phyloP scores from a whole-genome alignment of 1,140 invertebrate species.

The Teleogryllus occipitalis region DNA sequence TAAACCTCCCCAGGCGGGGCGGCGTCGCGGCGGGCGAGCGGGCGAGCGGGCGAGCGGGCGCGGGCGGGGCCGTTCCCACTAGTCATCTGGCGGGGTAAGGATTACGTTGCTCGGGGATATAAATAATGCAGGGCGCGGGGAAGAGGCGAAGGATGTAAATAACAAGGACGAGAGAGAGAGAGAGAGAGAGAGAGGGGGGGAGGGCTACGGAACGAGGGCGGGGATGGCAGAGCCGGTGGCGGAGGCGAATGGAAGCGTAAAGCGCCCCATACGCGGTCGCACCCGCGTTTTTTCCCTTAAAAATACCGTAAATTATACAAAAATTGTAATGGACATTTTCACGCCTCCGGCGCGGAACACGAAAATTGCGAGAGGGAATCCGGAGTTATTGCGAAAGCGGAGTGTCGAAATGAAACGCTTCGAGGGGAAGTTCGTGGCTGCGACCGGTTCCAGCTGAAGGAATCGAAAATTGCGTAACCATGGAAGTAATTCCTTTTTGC shows the following conservation, averaged over 20 bases:
- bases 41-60: too few relatives aligned
- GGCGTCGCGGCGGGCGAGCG: too few relatives aligned
- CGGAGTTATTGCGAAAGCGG: neutral
- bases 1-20: neutral
- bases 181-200: neutral
- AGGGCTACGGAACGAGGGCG: too few relatives aligned
- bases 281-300: neutral
- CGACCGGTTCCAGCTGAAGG: neutral
- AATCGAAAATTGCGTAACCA: too few relatives aligned
- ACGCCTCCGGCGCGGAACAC: neutral
- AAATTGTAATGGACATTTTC: neutral
- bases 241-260: neutral
- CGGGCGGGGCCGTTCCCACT: neutral
- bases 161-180: neutral
- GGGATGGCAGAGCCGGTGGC: neutral
- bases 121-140: neutral
- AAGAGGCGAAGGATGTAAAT: neutral
- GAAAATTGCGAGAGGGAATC: neutral
- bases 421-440: neutral
- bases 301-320: constrained; percentile 6
- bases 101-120: neutral
- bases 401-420: neutral
- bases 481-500: too few relatives aligned
- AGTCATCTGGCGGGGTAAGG: neutral
- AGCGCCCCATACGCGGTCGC: neutral